phyloP scores from a whole-genome alignment of 2,888 invertebrate genomes.

The Furcula furcula region DNA sequence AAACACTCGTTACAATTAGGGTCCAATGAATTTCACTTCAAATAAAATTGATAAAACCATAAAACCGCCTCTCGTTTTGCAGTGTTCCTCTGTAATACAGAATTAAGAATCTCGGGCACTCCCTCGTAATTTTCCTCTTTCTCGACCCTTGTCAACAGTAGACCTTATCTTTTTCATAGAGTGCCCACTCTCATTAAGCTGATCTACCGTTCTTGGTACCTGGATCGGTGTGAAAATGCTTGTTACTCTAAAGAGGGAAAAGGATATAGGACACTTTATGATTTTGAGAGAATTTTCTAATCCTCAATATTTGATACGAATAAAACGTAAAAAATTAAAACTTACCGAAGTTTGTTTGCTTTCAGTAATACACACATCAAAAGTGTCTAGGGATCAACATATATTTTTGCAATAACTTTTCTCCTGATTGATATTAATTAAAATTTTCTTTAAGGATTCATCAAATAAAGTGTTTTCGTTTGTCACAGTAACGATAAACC shows the following conservation, averaged over 20 bases:
- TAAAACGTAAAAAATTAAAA: no score
- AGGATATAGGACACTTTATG: slow-evolving; percentile 1
- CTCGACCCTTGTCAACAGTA: slow-evolving; percentile 65
- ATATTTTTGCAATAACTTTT: no score
- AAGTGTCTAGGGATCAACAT: no score
- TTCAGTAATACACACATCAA: no score
- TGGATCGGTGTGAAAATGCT: slow-evolving; percentile 33
- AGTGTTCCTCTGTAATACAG: slow-evolving; percentile 51
- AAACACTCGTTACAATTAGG: slow-evolving; percentile 4
- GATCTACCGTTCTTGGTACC: slow-evolving; percentile 47
- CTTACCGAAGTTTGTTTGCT: no score
- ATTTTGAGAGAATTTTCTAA: no score
- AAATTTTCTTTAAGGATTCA: no score
- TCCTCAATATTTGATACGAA: no score
- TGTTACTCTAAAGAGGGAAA: slow-evolving; percentile 18
- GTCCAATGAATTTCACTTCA: slow-evolving; percentile 14
- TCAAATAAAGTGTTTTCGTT: no score
- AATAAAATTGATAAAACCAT: slow-evolving; percentile 24
- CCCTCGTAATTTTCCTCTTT: slow-evolving; percentile 63
- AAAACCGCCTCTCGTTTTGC: slow-evolving; percentile 36
- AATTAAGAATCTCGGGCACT: slow-evolving; percentile 60
- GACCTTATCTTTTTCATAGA: slow-evolving; percentile 54
- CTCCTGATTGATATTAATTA: no score
- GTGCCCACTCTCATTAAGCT: slow-evolving; percentile 55
- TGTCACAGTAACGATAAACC: no score